Evolutionary conservation across 2,797 vertebrate genomes (phyloP), one percentile per base, ranked within the genome.

Genomic region (Psittacula derbiana): DNA sequence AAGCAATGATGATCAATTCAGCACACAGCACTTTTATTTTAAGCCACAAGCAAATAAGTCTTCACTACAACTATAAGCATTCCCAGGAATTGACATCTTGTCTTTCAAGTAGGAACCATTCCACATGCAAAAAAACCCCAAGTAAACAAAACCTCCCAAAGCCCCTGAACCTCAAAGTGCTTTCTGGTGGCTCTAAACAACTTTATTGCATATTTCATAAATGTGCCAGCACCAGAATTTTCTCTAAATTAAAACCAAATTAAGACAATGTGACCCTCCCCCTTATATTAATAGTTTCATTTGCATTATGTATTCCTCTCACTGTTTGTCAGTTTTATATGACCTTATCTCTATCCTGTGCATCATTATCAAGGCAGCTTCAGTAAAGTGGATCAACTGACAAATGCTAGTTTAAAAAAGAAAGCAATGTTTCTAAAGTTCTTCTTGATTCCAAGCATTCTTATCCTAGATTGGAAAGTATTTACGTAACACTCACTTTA

Each of bases 271-370:
- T 69, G 71, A 80, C 23, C 19, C 27, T 50, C n/a, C 10, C 17
- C 8, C 18, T 72, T 62, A 5, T 15, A 43, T 52, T 60, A 88
- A 55, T 24, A 69, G 62, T 43, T 82, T 87, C 47, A 31, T 6
- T 80, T 36, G 76, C 57, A 80, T 90, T 61, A 84, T 24, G n/a
- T 40, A 91, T 85, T 92, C 52, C 41, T 92, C 86, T 88, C 52
- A 60, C 6, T 3, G 36, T 67, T 49, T 49, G 16, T 30, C 36
- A 64, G 19, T 50, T 78, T 88, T 88, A 75, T 23, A 43, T 83
- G 83, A 78, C 31, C 61, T 76, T 41, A 30, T 7, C 81, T 31
- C 40, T 43, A 67, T 40, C 19, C 28, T 46, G 5, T 52, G 33
- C 2, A 0, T 87, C 67, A 89, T 4, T 55, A 89, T 20, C 0